Percentiles rank a stretch among this genome's conserved stretches.
Evolutionary conservation across 2,797 vertebrate genomes (phyloP).

Genomic region (Pangasius mekongensis): DNA sequence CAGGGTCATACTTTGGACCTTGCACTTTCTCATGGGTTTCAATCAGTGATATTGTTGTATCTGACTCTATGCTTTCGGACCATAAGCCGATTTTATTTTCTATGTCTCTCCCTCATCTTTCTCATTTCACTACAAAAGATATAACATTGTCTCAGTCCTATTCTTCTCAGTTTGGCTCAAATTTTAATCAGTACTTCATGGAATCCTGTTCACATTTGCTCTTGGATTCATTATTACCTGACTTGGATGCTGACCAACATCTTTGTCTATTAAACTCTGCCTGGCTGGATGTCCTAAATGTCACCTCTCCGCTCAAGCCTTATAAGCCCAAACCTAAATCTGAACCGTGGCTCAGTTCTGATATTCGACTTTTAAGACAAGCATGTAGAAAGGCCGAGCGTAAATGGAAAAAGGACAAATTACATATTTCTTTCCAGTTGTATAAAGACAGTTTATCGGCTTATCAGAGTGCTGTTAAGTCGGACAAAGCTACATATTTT

Average conservation of each 20-base stretch:
- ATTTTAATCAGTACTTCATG: not conserved
- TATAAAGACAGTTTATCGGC: no score
- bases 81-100: not conserved
- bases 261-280: conserved; percentile 2
- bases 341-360: not conserved
- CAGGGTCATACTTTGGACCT: not conserved
- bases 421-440: no score
- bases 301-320: not conserved
- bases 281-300: not conserved
- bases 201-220: conserved; percentile 1
- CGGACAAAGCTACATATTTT: no score
- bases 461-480: no score
- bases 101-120: no score
- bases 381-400: no score
- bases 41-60: not conserved
- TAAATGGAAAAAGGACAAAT: no score
- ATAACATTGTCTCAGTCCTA: not conserved
- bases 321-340: conserved; percentile 21
- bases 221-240: not conserved
- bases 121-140: no score
- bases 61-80: conserved; percentile 2
- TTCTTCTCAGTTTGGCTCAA: not conserved
- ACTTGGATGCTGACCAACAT: conserved; percentile 19
- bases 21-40: not conserved
- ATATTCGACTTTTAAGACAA: not conserved